phyloP scores from a whole-genome alignment of 2,888 invertebrate species.

The Agrotis puta region DNA sequence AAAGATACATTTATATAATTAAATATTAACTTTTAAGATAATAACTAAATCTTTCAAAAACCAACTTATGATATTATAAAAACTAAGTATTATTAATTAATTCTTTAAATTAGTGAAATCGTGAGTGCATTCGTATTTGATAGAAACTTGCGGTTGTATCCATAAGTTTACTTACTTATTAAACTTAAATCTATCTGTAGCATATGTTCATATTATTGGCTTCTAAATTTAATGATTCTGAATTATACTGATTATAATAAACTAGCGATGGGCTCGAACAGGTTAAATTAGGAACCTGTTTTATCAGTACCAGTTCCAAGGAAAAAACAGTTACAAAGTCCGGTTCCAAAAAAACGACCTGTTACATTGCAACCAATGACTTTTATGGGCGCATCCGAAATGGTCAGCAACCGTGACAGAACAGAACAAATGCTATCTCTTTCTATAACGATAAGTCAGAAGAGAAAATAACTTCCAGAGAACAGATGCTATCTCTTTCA shows the following conservation, averaged over 20 bases:
- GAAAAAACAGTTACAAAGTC: too few species aligned
- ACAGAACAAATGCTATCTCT: too few species aligned
- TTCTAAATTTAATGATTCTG: slow-evolving; percentile 19
- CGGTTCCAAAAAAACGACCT: too few species aligned
- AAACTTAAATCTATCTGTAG: slow-evolving; percentile 32
- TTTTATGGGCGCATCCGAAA: too few species aligned
- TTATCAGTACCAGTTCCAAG: too few species aligned
- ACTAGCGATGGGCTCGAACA: too few species aligned
- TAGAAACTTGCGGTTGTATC: background rate
- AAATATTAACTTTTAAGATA: slow-evolving; percentile 20
- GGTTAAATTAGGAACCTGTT: too few species aligned
- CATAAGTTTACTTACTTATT: background rate
- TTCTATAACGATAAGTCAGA: too few species aligned
- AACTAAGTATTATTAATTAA: slow-evolving; percentile 44
- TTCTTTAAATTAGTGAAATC: background rate
- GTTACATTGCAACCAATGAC: too few species aligned
- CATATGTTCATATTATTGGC: slow-evolving; percentile 20
- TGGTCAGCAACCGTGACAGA: too few species aligned
- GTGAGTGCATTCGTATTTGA: slow-evolving; percentile 21
- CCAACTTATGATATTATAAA: slow-evolving; percentile 45
- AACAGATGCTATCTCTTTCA: too few species aligned
- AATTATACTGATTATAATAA: slow-evolving; percentile 28
- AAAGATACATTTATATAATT: slow-evolving; percentile 9
- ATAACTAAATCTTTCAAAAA: slow-evolving; percentile 32
- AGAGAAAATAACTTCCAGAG: too few species aligned